These are phyloP conservation scores for Andrena bucephala DNA, from an alignment of 2,888 invertebrate species.

Conservation along the genomic window DNA sequence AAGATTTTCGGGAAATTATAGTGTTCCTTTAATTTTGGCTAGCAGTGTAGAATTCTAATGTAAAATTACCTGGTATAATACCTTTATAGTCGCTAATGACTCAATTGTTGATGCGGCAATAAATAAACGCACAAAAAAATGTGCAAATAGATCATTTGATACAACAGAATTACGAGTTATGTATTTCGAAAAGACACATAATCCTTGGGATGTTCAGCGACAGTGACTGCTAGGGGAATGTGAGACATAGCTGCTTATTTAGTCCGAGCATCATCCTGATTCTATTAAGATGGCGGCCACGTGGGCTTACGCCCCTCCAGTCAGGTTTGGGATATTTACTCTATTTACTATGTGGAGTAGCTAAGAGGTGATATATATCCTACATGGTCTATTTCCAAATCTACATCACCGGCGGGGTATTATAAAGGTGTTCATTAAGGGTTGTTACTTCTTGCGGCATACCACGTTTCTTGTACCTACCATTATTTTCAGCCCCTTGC, in stretches of 20 bases:
- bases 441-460: conserved; percentile 59
- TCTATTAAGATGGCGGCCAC: conserved; percentile 69
- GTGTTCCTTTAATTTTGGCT: too few relatives aligned
- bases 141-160: too few relatives aligned
- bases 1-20: too few relatives aligned
- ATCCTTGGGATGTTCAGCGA: conserved; percentile 21
- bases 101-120: too few relatives aligned
- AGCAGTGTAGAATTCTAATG: too few relatives aligned
- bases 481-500: conserved; percentile 8
- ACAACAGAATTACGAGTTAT: too few relatives aligned
- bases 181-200: not conserved
- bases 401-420: conserved; percentile 39
- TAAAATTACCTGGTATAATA: too few relatives aligned
- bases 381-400: conserved; percentile 59
- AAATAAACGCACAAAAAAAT: too few relatives aligned
- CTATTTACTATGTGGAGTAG: conserved; percentile 75
- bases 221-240: not conserved
- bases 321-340: conserved; percentile 46
- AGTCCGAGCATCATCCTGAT: conserved; percentile 69
- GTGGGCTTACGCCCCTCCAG: conserved; percentile 43
- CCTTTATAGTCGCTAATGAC: too few relatives aligned
- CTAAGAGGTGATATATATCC: conserved; percentile 72
- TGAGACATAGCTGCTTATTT: conserved; percentile 48
- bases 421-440: conserved; percentile 72
- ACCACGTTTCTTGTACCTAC: not conserved